phyloP scores from a whole-genome alignment of 1,140 invertebrate species.

The Condylostylus longicornis region DNA sequence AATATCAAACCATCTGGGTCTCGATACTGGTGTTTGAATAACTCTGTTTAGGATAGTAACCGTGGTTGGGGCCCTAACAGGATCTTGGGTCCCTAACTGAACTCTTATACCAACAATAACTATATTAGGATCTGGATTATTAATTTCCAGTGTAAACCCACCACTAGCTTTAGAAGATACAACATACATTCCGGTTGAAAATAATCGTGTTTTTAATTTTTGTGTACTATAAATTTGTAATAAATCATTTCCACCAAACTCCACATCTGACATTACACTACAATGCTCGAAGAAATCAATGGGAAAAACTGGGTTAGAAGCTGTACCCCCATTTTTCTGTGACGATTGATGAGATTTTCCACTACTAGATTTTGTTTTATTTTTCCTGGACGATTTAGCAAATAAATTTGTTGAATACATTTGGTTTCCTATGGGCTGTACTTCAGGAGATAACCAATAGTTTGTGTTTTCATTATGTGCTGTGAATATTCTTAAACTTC shows the following conservation, averaged over 20 bases:
- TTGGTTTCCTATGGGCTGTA: conserved; percentile 47
- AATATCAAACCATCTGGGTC: conserved; percentile 88
- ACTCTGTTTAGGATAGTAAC: conserved; percentile 64
- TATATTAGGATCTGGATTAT: conserved; percentile 70
- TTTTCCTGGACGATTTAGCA: conserved; percentile 35
- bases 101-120: conserved; percentile 81
- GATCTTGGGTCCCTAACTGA: conserved; percentile 72
- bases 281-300: conserved; percentile 97
- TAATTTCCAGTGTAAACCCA: conserved; percentile 80
- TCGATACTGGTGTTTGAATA: conserved; percentile 54
- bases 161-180: conserved; percentile 70
- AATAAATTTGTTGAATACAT: conserved; percentile 16
- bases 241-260: conserved; percentile 90
- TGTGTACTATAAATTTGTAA: conserved; percentile 87
- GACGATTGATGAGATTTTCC: conserved; percentile 27
- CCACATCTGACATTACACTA: conserved; percentile 76
- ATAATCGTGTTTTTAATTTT: conserved; percentile 87
- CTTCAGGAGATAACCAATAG: conserved; percentile 66
- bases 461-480: conserved; percentile 59
- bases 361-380: conserved; percentile 38
- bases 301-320: conserved; percentile 47
- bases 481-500: conserved; percentile 78
- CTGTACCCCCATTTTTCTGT: conserved; percentile 20
- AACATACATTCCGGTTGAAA: conserved; percentile 79
- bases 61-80: conserved; percentile 58